phyloP scores from a whole-genome alignment of 2,797 vertebrate genomes.

The Crypturellus tataupa region DNA sequence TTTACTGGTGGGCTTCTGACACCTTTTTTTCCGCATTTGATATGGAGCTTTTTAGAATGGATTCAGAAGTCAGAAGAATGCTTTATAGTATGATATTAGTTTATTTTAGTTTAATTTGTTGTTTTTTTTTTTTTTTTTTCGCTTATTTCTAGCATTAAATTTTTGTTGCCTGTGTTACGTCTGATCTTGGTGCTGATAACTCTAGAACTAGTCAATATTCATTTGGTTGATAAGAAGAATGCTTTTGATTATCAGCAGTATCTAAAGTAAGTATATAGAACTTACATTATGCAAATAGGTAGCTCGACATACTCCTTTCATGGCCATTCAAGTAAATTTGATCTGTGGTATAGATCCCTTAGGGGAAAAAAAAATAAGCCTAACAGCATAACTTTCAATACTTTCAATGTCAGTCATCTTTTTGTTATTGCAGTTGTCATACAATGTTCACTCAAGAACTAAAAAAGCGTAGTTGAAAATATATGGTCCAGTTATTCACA shows the following conservation, averaged over 20 bases:
- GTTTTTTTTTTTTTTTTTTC: neutral
- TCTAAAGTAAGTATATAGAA: slow-evolving; percentile 75
- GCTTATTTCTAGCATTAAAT: slow-evolving; percentile 65
- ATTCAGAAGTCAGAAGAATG: neutral
- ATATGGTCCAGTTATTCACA: neutral
- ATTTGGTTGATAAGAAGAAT: slow-evolving; percentile 49
- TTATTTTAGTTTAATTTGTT: neutral
- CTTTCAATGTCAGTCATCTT: neutral
- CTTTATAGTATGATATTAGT: neutral
- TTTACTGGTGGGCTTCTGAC: neutral
- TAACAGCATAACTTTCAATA: neutral
- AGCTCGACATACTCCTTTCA: neutral
- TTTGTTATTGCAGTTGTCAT: neutral
- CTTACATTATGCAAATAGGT: neutral
- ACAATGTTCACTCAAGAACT: neutral
- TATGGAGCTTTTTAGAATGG: neutral
- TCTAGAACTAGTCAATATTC: slow-evolving; percentile 73
- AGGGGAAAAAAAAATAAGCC: neutral
- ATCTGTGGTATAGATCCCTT: neutral
- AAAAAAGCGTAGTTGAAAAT: neutral
- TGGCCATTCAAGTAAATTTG: neutral
- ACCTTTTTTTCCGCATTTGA: rapidly evolving
- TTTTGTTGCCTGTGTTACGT: slow-evolving; percentile 67
- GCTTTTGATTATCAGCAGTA: slow-evolving; percentile 73
- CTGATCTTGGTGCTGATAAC: slow-evolving; percentile 74